Percentiles rank a stretch among this genome's conserved stretches.
Conservation (phyloP, 1,140 invertebrate species). For the Leptonema lineaticorne region DNA sequence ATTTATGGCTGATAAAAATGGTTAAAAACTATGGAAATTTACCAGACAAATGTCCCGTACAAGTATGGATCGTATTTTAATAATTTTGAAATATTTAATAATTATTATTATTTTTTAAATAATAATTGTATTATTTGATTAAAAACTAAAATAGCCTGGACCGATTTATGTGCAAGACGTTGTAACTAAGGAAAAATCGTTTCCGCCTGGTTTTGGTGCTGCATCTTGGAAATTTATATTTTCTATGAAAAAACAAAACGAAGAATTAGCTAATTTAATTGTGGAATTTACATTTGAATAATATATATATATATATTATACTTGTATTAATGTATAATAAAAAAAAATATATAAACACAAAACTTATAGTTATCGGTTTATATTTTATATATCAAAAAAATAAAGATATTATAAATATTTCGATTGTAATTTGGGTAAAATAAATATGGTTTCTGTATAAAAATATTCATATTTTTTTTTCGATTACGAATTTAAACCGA, state of each 20-base stretch:
- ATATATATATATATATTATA: too few relatives aligned
- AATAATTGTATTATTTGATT: not conserved
- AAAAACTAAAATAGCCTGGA: not conserved
- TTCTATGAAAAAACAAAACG: not conserved
- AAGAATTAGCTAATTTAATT: not conserved
- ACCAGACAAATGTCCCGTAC: conserved; percentile 3
- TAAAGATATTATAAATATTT: too few relatives aligned
- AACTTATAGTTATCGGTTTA: too few relatives aligned
- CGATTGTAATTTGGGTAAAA: too few relatives aligned
- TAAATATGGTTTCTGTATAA: too few relatives aligned
- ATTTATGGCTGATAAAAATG: conserved; percentile 1
- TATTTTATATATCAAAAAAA: too few relatives aligned
- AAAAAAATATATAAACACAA: too few relatives aligned
- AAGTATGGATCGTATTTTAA: not conserved
- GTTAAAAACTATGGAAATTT: not conserved
- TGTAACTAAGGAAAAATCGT: not conserved
- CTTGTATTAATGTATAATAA: not conserved
- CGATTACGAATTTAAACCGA: too few relatives aligned
- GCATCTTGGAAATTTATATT: not conserved
- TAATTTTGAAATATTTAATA: not conserved
- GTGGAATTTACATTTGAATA: not conserved
- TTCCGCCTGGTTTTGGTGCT: not conserved
- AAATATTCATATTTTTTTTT: too few relatives aligned
- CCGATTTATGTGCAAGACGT: not conserved
- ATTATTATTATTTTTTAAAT: not conserved